phyloP scores from a whole-genome alignment of 2,888 invertebrate species.

The Sphaerolaimus hirsutus region DNA sequence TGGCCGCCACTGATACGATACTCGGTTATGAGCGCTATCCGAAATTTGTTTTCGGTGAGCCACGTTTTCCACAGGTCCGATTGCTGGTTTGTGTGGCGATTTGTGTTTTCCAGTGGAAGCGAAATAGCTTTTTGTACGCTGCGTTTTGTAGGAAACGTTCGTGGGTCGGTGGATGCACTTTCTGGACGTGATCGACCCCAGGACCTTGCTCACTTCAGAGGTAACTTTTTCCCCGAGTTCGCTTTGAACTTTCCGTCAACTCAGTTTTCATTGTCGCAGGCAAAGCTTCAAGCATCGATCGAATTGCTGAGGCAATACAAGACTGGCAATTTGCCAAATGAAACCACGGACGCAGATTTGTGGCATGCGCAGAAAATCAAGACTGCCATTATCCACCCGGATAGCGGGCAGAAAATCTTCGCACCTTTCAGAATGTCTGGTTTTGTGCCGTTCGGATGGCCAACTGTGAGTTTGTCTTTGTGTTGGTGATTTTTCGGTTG shows the following conservation, averaged over 20 bases:
- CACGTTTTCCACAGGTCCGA: slow-evolving; percentile 14
- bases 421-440: slow-evolving; percentile 35
- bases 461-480: slow-evolving; percentile 26
- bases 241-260: neutral
- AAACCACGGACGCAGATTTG: slow-evolving; percentile 24
- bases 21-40: slow-evolving; percentile 16
- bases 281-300: slow-evolving; percentile 23
- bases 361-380: slow-evolving; percentile 33
- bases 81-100: too few species aligned
- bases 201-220: slow-evolving; percentile 28
- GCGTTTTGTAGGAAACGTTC: slow-evolving; percentile 20
- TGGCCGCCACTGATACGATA: neutral
- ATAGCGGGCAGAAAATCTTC: slow-evolving; percentile 31
- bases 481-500: neutral
- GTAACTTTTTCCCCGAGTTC: slow-evolving; percentile 16
- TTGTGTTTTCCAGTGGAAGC: neutral
- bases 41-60: slow-evolving; percentile 11
- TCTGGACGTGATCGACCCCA: slow-evolving; percentile 31
- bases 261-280: slow-evolving; percentile 12
- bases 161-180: slow-evolving; percentile 29
- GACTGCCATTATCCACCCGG: slow-evolving; percentile 21
- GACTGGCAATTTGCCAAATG: slow-evolving; percentile 14
- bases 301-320: slow-evolving; percentile 26
- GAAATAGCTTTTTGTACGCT: neutral
- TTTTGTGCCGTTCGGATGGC: slow-evolving; percentile 32